A percentile compares a stretch with the other conserved stretches of the same genome.
These are phyloP conservation scores for Anoura caudifer DNA, from an alignment of 2,113 vertebrate genomes.

Conservation along the genomic window DNA sequence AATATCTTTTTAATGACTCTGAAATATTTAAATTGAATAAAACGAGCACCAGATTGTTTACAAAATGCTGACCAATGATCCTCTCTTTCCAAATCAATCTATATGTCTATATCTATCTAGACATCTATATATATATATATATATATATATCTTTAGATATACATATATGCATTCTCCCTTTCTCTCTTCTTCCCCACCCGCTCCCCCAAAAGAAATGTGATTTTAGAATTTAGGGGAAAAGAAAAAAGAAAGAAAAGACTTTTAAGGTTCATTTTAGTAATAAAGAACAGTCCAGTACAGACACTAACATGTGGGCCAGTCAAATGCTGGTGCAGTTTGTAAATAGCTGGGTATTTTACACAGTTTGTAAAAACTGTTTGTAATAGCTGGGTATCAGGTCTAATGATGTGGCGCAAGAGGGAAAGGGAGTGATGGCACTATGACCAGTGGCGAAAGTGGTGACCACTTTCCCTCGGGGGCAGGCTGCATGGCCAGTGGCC, in stretches of 20 bases:
- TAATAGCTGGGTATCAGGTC: background rate
- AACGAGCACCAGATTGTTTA: constrained; percentile 28
- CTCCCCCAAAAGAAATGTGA: background rate
- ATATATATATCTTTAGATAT: background rate
- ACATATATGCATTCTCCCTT: background rate
- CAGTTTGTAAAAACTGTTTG: background rate
- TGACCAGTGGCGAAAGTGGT: background rate
- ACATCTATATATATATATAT: background rate
- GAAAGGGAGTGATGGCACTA: background rate
- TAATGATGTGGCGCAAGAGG: background rate
- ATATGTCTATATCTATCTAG: background rate
- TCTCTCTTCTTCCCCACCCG: background rate
- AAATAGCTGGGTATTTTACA: no score
- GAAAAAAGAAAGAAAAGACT: background rate
- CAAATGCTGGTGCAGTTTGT: background rate
- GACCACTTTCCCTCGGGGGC: fast-evolving
- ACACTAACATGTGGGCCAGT: background rate
- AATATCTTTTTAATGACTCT: constrained; percentile 33
- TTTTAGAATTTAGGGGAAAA: background rate
- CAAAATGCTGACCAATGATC: background rate
- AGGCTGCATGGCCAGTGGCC: background rate
- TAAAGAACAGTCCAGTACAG: background rate
- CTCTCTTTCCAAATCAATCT: background rate
- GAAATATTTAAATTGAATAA: constrained; percentile 24
- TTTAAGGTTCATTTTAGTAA: background rate